Base-by-base conservation (phyloP, 2,888 invertebrate genomes). In the Ceriagrion tenellum region DNA sequence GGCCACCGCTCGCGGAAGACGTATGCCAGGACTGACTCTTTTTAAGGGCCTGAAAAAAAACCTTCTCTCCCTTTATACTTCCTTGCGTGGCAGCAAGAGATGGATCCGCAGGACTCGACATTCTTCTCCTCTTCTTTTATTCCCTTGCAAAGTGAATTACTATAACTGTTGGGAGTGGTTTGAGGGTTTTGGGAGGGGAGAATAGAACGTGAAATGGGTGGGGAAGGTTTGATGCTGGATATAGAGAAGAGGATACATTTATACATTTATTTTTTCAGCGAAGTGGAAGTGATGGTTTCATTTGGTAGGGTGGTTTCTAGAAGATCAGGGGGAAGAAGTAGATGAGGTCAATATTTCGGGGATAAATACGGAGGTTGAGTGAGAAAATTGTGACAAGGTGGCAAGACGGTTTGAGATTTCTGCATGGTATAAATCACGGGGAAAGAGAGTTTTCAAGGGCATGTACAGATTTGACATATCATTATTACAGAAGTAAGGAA, bases 1-100 rank as follows among this genome's bases (percentile, higher is more conserved):
- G 69, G n/a, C 69, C 93, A n/a, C 93, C 35, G 93, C 69, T 93
- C 93, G 93, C 47, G 93, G 93, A 93, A 93, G 93, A 93, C 93
- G 63, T 93, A 69, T 93, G 93, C 69, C 93, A 93, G 93, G 74
- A 93, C 69, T 56, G 93, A 69, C 47, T 93, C 59, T 93, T 93
- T 69, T 69, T 69, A 93, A 74, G 47, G 93, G 93, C 47, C 47
- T 63, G 40, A 91, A 35, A 81, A 81, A 81, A 69, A 81, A 69
- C n/a, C 55, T 18, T 13, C 59, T 47, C 69, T 91, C 56, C 47
- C 47, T 63, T 40, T 93, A 55, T 89, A 69, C 69, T 93, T n/a
- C 69, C 69, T 59, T 26, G 23, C 93, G 93, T 18, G 10, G 93
- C 69, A 47, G 93, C 40, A 35, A 47, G 47, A 16, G 47, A 55